Base-by-base conservation (phyloP, 2,797 vertebrate species). In the Enteromius anoplus region DNA sequence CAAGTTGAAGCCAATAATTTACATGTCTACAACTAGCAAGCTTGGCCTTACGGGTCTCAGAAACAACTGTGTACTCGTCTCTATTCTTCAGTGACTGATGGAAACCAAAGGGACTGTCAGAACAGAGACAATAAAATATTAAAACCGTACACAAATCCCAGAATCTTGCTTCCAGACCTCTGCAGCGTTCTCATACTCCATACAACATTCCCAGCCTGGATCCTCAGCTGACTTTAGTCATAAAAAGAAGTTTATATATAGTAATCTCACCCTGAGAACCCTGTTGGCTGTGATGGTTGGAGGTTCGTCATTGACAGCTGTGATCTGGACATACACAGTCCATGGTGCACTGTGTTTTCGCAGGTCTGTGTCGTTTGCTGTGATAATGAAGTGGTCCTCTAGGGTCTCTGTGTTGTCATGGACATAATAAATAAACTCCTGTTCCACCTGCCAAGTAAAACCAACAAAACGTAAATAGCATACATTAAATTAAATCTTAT, bases 371-470 rank as follows among this genome's bases (percentile, higher is more conserved):
- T 93, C 95, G 78, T 95, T 97, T 86, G 94, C 96, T 86, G 94
- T 84, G 62, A 98, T 78, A 34, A 94, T 96, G 89, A 98, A 97
- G 90, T 84, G 94, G 90, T 98, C 97, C 53, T 90, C 81, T 34
- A 89, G 84, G 2, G 93, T 95, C 91, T 98, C 95, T 0, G 96
- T 97, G 86, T 92, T 92, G 91, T 97, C 96, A 17, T 98, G 97
- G 84, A 97, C 88, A 78, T 96, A 98, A 90, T 95, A 96, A 88
- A 97, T 96, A 81, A 96, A 93, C 87, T 96, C 95, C 72, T 96
- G 94, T 77, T 97, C 96, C 91, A 98, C 91, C 97, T 98, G 42
- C 51, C 40, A 58, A 47, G 45, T 40, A 42, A 55, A 15, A 79
- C 23, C 3, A 32, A 49, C 19, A 66, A 78, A 14, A 42, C 29